A percentile compares a stretch with the other conserved stretches of the same genome.
These are phyloP conservation scores for Steinernema carpocapsae DNA, from an alignment of 2,888 invertebrate genomes.

Conservation along the genomic window DNA sequence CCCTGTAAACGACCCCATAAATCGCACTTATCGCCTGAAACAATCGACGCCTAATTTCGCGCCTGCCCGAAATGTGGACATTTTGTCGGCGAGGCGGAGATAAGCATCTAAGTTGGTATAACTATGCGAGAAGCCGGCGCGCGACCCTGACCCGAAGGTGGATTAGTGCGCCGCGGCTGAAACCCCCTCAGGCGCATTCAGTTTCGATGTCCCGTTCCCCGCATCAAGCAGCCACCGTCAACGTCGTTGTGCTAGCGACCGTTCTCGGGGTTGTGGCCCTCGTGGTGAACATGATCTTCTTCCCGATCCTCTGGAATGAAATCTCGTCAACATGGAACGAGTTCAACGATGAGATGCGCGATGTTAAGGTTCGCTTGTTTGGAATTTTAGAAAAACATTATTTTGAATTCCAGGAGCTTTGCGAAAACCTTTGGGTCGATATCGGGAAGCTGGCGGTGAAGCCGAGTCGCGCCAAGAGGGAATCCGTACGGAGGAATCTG, in stretches of 20 bases:
- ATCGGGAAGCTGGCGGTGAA: slow-evolving; percentile 6
- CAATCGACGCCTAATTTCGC: slow-evolving; percentile 14
- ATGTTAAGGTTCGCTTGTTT: slow-evolving; percentile 1
- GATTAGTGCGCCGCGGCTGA: not conserved
- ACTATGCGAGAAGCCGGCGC: slow-evolving; percentile 32
- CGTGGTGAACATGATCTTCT: slow-evolving; percentile 1
- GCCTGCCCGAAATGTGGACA: slow-evolving; percentile 30
- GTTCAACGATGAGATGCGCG: slow-evolving; percentile 6
- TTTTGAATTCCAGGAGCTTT: not conserved
- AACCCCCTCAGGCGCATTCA: slow-evolving; percentile 26
- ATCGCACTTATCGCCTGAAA: not conserved
- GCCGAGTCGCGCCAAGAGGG: not conserved
- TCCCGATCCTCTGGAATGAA: slow-evolving; percentile 23
- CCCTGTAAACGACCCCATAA: slow-evolving; percentile 17
- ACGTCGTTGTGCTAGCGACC: slow-evolving; percentile 21
- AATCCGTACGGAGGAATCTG: slow-evolving; percentile 26
- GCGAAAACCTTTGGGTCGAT: slow-evolving; percentile 10
- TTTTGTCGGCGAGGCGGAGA: slow-evolving; percentile 22
- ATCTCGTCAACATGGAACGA: slow-evolving; percentile 11
- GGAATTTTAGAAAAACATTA: not conserved
- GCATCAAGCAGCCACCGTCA: not conserved
- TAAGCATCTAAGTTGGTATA: slow-evolving; percentile 14
- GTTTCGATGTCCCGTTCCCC: slow-evolving; percentile 5
- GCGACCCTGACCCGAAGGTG: slow-evolving; percentile 23
- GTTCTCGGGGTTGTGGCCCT: slow-evolving; percentile 8